These are phyloP conservation scores for Meiosimyza decipiens DNA, from an alignment of 2,888 invertebrate genomes.

Conservation along the genomic window DNA sequence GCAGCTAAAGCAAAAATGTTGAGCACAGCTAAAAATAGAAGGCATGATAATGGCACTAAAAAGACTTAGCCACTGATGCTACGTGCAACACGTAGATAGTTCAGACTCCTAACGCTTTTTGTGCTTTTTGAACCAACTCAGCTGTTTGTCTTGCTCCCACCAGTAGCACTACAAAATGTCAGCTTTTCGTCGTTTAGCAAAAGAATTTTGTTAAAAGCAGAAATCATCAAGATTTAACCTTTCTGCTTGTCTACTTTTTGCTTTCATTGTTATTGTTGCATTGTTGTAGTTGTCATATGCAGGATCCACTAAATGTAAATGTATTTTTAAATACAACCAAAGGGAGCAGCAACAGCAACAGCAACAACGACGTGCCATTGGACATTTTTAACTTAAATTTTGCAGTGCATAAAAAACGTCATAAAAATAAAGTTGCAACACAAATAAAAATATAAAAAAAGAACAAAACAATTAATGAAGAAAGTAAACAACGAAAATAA, in stretches of 20 bases:
- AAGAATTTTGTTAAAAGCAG: conserved; percentile 33
- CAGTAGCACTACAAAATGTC: conserved; percentile 27
- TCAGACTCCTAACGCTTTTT: no score
- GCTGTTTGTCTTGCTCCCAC: background rate
- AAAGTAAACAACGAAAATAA: conserved; percentile 13
- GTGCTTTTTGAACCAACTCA: background rate
- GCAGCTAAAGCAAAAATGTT: background rate
- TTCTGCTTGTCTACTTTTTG: conserved; percentile 20
- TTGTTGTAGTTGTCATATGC: conserved; percentile 28
- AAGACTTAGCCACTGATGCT: background rate
- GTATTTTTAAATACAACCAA: conserved; percentile 25
- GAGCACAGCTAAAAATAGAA: background rate
- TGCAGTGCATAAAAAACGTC: no score
- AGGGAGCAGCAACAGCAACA: background rate
- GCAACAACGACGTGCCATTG: no score
- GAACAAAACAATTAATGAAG: background rate
- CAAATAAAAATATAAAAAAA: background rate
- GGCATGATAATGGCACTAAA: no score
- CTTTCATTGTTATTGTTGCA: conserved; percentile 1
- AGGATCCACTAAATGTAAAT: conserved; percentile 33
- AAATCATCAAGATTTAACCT: conserved; percentile 38
- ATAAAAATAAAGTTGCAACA: background rate
- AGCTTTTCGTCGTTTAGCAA: conserved; percentile 16
- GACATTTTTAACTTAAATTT: no score
- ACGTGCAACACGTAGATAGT: conserved; percentile 17